These are phyloP conservation scores for Chelonus insularis DNA, from an alignment of 1,140 invertebrate genomes.

Conservation along the genomic window DNA sequence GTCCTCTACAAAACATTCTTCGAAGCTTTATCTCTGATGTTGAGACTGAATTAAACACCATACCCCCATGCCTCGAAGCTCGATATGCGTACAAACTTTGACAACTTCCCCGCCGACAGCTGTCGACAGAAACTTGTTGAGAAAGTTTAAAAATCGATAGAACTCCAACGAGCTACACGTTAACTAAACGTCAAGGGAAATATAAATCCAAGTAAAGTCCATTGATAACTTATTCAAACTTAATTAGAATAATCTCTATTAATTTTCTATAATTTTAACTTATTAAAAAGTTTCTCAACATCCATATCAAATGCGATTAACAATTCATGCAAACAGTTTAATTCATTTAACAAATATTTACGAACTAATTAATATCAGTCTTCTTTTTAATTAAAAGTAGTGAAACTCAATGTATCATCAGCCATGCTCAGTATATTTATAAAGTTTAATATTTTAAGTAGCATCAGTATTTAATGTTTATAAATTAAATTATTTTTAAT, in stretches of 20 bases:
- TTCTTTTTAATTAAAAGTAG: no score
- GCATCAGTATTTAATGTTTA: no score
- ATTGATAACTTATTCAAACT: conserved; percentile 12
- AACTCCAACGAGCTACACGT: conserved; percentile 30
- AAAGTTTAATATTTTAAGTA: no score
- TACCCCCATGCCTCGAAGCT: not conserved
- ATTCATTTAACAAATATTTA: no score
- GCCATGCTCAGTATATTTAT: no score
- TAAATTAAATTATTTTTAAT: no score
- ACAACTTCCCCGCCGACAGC: conserved; percentile 42
- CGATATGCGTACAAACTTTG: conserved; percentile 34
- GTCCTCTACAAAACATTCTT: not conserved
- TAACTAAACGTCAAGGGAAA: not conserved
- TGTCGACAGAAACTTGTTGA: conserved; percentile 46
- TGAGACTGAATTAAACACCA: not conserved
- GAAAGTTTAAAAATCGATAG: conserved; percentile 58
- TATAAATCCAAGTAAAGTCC: not conserved
- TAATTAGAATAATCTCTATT: not conserved
- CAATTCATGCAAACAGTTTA: no score
- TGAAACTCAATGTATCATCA: no score
- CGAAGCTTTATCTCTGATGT: not conserved
- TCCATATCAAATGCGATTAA: no score
- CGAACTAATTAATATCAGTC: no score
- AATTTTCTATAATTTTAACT: not conserved
- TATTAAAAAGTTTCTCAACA: no score